Conservation (phyloP, 2,797 vertebrate genomes). For the Acipenser ruthenus region DNA sequence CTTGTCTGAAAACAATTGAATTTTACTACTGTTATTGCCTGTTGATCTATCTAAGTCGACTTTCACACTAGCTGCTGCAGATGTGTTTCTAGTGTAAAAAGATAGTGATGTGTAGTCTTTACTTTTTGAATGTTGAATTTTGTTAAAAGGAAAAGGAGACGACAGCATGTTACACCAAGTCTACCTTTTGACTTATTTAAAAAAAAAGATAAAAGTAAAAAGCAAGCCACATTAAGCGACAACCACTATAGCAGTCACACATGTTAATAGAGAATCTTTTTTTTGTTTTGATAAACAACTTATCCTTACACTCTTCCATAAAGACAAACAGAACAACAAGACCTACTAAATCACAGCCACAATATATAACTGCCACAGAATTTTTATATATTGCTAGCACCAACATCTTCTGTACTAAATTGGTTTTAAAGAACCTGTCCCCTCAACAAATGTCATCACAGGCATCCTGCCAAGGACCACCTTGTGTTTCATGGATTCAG, state of each 20-base stretch:
- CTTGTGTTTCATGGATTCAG: background rate
- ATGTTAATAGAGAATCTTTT: conserved; percentile 30
- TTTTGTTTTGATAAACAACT: conserved; percentile 34
- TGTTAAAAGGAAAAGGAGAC: conserved; percentile 18
- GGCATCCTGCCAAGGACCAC: background rate
- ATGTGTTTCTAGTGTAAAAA: conserved; percentile 4
- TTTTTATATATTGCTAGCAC: conserved; percentile 57
- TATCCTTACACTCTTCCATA: conserved; percentile 34
- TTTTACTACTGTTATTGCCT: conserved; percentile 13
- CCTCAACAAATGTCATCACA: background rate
- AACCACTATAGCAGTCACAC: conserved; percentile 60
- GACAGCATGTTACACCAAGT: conserved; percentile 25
- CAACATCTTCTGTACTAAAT: conserved; percentile 44
- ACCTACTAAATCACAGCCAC: conserved; percentile 55
- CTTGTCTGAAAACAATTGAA: conserved; percentile 20
- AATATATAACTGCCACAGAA: conserved; percentile 61
- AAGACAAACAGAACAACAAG: conserved; percentile 58
- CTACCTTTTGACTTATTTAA: conserved; percentile 25
- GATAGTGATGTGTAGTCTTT: background rate
- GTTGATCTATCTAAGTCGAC: conserved; percentile 16
- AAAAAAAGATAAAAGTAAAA: conserved; percentile 34
- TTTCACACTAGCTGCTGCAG: conserved; percentile 7
- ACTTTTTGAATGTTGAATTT: conserved; percentile 24
- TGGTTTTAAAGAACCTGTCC: conserved; percentile 28
- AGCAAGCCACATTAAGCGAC: conserved; percentile 56